Conservation (phyloP, 2,888 invertebrate species). For the Conistra vaccinii region DNA sequence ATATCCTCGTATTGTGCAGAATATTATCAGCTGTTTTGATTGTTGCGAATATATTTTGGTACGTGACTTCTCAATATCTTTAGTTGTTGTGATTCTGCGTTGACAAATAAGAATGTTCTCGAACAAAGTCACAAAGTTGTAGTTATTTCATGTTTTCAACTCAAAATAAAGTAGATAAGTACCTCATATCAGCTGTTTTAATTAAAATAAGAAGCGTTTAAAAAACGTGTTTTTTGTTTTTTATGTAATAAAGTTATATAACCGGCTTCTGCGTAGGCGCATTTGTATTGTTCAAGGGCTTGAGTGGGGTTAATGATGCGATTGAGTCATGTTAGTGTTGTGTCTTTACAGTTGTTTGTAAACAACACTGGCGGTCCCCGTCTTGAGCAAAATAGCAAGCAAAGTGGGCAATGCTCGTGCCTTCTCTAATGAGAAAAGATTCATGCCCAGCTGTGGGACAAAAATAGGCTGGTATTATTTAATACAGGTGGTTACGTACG, state of each 20-base stretch:
- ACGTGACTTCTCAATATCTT: slow-evolving; percentile 3
- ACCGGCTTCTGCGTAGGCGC: slow-evolving; percentile 39
- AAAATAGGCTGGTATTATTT: too few relatives aligned
- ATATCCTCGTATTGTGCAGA: not conserved
- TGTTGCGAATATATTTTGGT: not conserved
- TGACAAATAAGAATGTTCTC: slow-evolving; percentile 14
- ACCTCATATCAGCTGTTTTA: not conserved
- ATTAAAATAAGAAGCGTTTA: not conserved
- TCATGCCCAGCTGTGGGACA: not conserved
- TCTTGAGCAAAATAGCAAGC: not conserved
- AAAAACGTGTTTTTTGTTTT: not conserved
- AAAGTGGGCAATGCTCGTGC: not conserved
- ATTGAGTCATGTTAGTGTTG: slow-evolving; percentile 1
- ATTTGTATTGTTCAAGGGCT: slow-evolving; percentile 7
- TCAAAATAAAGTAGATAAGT: not conserved
- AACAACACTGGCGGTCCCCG: slow-evolving; percentile 18
- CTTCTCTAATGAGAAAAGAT: not conserved
- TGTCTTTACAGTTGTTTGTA: slow-evolving; percentile 33
- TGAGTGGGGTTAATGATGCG: slow-evolving; percentile 15
- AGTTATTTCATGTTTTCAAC: slow-evolving; percentile 3
- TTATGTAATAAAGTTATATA: slow-evolving; percentile 10
- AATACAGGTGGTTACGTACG: not conserved
- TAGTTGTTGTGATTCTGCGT: slow-evolving; percentile 10
- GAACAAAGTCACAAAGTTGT: too few relatives aligned
- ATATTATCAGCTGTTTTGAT: slow-evolving; percentile 1